Conservation (phyloP, 2,113 vertebrate genomes). For the Haplotaxodon microlepis region DNA sequence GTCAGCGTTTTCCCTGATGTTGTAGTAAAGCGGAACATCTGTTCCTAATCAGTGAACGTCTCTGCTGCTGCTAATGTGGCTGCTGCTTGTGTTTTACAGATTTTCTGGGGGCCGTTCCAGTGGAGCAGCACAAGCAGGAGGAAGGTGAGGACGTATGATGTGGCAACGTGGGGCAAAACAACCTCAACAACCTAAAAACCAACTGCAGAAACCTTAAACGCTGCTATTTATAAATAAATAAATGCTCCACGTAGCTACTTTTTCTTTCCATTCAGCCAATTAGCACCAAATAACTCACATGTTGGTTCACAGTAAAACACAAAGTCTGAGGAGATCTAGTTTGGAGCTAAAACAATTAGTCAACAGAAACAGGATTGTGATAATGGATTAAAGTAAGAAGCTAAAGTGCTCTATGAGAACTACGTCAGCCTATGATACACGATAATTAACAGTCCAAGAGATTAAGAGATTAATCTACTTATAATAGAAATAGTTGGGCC, state of each 20-base stretch:
- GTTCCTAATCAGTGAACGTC: conserved; percentile 31
- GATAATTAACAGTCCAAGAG: background rate
- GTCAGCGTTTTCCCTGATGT: conserved; percentile 54
- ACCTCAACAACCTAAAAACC: background rate
- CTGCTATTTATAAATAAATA: background rate
- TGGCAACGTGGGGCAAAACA: background rate
- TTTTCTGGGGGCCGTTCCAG: conserved; percentile 68
- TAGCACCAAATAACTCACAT: background rate
- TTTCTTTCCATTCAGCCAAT: background rate
- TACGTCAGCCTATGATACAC: background rate
- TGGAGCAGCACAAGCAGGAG: conserved; percentile 55
- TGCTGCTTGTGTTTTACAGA: conserved; percentile 64
- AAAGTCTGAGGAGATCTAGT: background rate
- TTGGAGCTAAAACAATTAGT: background rate
- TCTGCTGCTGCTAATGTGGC: conserved; percentile 46
- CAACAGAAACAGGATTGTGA: background rate
- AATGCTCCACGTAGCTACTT: background rate
- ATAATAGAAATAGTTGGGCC: background rate
- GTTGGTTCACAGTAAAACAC: background rate
- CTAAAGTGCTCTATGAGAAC: background rate
- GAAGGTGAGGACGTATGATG: conserved; percentile 52
- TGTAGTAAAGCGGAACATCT: conserved; percentile 51
- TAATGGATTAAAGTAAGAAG: background rate
- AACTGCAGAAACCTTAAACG: background rate
- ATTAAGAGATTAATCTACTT: background rate